Conservation (phyloP, 2,113 vertebrate genomes). For the Telmatochromis brachygnathus region DNA sequence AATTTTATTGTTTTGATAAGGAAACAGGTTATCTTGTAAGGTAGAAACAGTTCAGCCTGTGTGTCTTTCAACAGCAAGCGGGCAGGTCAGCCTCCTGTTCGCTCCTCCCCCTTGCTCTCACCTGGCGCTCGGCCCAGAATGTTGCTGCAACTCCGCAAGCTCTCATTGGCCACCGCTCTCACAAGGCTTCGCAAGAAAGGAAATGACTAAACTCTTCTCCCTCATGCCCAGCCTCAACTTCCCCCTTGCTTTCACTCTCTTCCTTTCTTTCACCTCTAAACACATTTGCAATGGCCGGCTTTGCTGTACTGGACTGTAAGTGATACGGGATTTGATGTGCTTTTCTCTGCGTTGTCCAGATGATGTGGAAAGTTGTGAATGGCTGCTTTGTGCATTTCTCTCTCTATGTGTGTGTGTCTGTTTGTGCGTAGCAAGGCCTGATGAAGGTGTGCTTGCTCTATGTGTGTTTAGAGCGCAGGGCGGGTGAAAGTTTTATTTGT, state of each 20-base stretch:
- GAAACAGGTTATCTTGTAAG: neutral
- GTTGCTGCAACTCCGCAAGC: constrained; percentile 63
- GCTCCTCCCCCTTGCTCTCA: constrained; percentile 64
- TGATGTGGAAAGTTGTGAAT: constrained; percentile 53
- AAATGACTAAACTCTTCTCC: constrained; percentile 69
- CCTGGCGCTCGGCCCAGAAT: constrained; percentile 72
- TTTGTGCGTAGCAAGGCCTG: constrained; percentile 7
- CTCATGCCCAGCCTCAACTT: constrained; percentile 57
- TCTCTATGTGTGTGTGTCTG: neutral
- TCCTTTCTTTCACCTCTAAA: constrained; percentile 53
- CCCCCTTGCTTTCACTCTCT: constrained; percentile 54
- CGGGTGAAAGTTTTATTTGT: constrained; percentile 68
- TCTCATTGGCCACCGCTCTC: constrained; percentile 63
- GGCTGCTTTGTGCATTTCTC: constrained; percentile 51
- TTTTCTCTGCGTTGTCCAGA: constrained; percentile 36
- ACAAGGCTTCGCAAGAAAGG: constrained; percentile 66
- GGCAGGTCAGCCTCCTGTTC: constrained; percentile 58
- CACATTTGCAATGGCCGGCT: constrained; percentile 47
- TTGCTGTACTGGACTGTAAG: constrained; percentile 48
- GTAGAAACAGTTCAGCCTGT: constrained; percentile 2
- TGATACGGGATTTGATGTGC: constrained; percentile 46
- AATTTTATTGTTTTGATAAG: neutral
- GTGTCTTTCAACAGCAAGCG: constrained; percentile 20
- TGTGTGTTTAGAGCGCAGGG: constrained; percentile 49
- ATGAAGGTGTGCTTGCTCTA: constrained; percentile 27